Base-by-base conservation (phyloP, 2,113 vertebrate species). In the Taxidea taxus region DNA sequence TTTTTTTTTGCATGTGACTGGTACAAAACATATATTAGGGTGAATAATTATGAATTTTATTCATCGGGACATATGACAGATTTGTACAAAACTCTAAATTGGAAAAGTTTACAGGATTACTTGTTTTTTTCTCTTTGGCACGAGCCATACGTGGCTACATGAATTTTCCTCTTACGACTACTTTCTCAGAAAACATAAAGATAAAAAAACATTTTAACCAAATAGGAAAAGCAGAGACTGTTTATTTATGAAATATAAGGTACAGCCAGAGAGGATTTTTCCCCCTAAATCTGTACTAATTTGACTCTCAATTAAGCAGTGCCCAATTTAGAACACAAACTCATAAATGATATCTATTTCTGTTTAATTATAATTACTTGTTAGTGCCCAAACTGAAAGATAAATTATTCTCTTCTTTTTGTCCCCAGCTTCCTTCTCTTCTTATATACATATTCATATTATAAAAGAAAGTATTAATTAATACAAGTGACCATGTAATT, bases 111-210 rank as follows among this genome's bases (percentile, higher is more conserved):
- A 72, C 11, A 94, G 25, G 72, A 51, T 80, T 75, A 12, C 0
- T 14, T n/a, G 39, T 27, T 18, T 89, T 89, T 82, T 47, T 29
- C 27, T 78, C 90, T 56, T 82, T 96, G 70, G 56, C 49, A 84
- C 58, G 34, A 91, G 44, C 25, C 27, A 72, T 60, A 66, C 44
- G 42, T 37, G 31, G 72, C 42, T 92, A 74, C 10, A 60, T 92
- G 47, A 94, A 72, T 90, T 97, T 93, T 90, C 74, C 68, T 82
- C 95, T 96, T 94, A 21, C 84, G 81, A 49, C 54, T 92, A 94
- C 74, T 87, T 92, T 51, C n/a, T 96, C 92, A 94, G 42, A 87
- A 95, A 92, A 83, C 27, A 90, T 20, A 91, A 95, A 91, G 49
- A 89, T 93, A 95, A 88, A 95, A 88, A 85, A 49, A 14, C 51